Evolutionary conservation across 2,797 vertebrate species (phyloP).

Genomic region (Hephaestus fuliginosus): DNA sequence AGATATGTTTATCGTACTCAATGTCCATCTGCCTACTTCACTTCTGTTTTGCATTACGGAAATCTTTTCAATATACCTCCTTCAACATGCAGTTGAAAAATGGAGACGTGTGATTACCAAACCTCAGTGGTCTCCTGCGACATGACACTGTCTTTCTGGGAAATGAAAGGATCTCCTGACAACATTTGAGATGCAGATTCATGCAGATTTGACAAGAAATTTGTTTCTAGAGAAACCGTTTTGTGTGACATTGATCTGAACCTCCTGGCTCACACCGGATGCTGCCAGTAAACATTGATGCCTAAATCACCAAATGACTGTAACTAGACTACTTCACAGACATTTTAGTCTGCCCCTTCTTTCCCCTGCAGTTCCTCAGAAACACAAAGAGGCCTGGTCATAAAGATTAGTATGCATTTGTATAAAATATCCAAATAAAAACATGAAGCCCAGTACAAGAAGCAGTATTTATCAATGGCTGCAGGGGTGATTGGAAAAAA

Average conservation of each 20-base stretch:
- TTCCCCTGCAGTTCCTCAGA: constrained; percentile 4
- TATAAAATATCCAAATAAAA: background rate
- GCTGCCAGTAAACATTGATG: background rate
- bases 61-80: constrained; percentile 46
- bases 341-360: background rate
- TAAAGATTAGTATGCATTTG: background rate
- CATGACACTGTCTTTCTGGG: constrained; percentile 14
- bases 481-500: too few relatives aligned
- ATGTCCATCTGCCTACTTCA: constrained; percentile 65
- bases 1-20: constrained; percentile 68
- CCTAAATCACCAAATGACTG: constrained; percentile 5
- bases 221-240: background rate
- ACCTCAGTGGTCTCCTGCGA: constrained; percentile 29
- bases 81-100: constrained; percentile 44
- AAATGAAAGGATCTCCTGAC: constrained; percentile 3
- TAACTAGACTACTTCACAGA: background rate
- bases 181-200: background rate
- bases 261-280: background rate
- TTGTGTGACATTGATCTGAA: constrained; percentile 7
- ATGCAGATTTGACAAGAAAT: too few relatives aligned
- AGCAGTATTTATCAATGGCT: too few relatives aligned
- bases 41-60: constrained; percentile 68
- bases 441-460: background rate
- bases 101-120: constrained; percentile 21
- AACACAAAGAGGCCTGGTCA: background rate